Percentiles rank a stretch among this genome's conserved stretches.
Conservation (phyloP, 2,113 vertebrate genomes). For the Mesitornis unicolor region DNA sequence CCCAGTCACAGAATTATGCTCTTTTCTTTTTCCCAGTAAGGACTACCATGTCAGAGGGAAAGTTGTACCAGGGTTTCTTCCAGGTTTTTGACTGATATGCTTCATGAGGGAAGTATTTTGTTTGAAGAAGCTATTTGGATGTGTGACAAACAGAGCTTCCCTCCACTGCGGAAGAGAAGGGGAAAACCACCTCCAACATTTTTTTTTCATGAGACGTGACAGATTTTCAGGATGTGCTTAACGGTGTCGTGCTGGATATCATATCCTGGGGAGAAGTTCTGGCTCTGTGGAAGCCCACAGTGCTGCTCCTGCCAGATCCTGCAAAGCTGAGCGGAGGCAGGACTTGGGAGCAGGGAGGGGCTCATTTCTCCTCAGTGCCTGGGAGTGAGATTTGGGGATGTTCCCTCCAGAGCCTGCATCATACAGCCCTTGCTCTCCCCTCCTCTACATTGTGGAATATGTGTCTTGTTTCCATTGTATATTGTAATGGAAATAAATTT, state of each 20-base stretch:
- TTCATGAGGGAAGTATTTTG: constrained; percentile 28
- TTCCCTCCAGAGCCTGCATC: neutral
- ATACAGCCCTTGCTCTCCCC: neutral
- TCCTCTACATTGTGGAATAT: neutral
- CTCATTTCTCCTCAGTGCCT: neutral
- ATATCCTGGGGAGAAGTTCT: neutral
- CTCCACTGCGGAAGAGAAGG: neutral
- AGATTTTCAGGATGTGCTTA: constrained; percentile 37
- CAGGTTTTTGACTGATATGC: constrained; percentile 21
- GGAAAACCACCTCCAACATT: neutral
- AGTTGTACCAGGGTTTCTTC: neutral
- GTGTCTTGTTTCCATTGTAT: neutral
- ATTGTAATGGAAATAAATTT: neutral
- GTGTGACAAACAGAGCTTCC: constrained; percentile 35
- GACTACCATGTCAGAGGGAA: neutral
- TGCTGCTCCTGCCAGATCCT: neutral
- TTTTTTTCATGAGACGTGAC: constrained; percentile 9
- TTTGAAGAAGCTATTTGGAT: constrained; percentile 47
- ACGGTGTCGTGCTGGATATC: neutral
- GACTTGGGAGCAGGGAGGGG: neutral
- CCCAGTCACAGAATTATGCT: neutral
- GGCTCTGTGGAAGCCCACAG: neutral
- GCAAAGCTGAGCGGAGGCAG: neutral
- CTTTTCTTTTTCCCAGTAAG: neutral
- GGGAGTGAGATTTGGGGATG: neutral